Evolutionary conservation across 1,140 invertebrate genomes (phyloP).

Genomic region (Conus betulinus): DNA sequence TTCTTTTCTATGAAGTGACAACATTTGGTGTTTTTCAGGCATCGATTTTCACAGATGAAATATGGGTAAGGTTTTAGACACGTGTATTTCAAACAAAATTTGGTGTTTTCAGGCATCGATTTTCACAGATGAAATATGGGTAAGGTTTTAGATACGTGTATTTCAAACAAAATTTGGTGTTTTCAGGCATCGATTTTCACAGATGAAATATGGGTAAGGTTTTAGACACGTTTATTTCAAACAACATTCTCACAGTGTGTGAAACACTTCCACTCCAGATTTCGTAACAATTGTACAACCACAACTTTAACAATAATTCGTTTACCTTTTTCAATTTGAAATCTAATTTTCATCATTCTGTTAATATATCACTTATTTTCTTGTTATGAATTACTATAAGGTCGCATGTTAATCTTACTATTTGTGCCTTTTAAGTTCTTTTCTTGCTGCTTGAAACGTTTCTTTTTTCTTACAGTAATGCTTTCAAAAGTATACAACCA

Average conservation of each 20-base stretch:
- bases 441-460: too few species aligned
- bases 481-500: too few species aligned
- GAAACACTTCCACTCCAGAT: background rate
- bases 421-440: too few species aligned
- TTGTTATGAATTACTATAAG: too few species aligned
- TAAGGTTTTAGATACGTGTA: background rate
- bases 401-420: too few species aligned
- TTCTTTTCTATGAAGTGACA: background rate
- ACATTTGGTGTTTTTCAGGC: background rate
- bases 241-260: background rate
- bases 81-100: background rate
- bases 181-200: background rate
- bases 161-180: background rate
- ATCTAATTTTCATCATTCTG: too few species aligned
- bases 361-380: too few species aligned
- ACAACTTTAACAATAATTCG: too few species aligned
- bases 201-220: conserved; percentile 11
- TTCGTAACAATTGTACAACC: too few species aligned
- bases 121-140: conserved; percentile 3
- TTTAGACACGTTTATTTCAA: background rate
- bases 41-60: conserved; percentile 3
- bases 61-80: background rate
- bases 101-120: background rate
- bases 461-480: too few species aligned
- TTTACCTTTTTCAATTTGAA: too few species aligned